Evolutionary conservation across 2,797 vertebrate genomes (phyloP).

Genomic region (Enteromius unitaeniatus): DNA sequence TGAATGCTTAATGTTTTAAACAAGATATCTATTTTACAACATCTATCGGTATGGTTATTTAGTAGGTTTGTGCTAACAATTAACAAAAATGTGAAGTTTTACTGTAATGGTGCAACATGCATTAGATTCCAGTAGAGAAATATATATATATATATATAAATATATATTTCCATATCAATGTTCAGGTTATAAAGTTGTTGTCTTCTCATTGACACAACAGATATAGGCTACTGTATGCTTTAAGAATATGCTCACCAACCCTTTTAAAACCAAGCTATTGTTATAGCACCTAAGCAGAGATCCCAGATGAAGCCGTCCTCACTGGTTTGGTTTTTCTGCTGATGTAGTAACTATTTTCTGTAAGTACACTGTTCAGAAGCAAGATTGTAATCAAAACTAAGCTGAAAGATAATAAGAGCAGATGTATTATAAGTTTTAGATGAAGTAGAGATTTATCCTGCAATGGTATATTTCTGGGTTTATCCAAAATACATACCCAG

Average conservation of each 20-base stretch:
- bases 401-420: not conserved
- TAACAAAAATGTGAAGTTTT: slow-evolving; percentile 36
- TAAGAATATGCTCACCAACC: not conserved
- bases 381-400: slow-evolving; percentile 28
- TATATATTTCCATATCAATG: slow-evolving; percentile 20
- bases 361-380: not conserved
- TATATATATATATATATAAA: no score
- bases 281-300: slow-evolving; percentile 11
- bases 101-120: slow-evolving; percentile 21
- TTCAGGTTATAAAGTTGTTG: not conserved
- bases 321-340: not conserved
- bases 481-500: not conserved
- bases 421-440: not conserved
- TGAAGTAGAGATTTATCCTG: slow-evolving; percentile 15
- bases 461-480: not conserved
- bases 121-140: slow-evolving; percentile 35
- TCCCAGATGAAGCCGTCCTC: not conserved
- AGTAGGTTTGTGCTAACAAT: slow-evolving; percentile 17
- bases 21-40: slow-evolving; percentile 42
- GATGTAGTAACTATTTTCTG: not conserved
- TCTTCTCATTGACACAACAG: slow-evolving; percentile 20
- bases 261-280: slow-evolving; percentile 10
- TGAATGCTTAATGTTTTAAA: slow-evolving; percentile 40
- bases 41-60: slow-evolving; percentile 20
- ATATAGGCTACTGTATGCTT: not conserved